phyloP scores from a whole-genome alignment of 2,797 vertebrate genomes.

The Distichodus sexfasciatus region DNA sequence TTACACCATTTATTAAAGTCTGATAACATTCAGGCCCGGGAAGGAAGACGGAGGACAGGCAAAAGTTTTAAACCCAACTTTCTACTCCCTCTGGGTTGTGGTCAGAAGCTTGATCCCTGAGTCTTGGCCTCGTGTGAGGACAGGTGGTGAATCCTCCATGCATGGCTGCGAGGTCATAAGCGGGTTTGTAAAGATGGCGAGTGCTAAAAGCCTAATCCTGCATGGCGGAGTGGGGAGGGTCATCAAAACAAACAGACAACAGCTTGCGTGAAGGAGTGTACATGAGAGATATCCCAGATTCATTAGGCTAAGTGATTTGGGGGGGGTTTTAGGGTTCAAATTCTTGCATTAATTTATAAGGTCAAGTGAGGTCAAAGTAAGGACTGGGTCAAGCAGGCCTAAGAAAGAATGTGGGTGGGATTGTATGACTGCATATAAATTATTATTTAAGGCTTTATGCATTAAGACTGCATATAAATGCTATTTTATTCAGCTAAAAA shows the following conservation, averaged over 20 bases:
- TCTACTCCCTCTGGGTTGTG: no score
- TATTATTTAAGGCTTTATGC: no score
- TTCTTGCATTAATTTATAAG: not conserved
- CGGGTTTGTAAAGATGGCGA: not conserved
- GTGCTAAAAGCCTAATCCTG: constrained; percentile 24
- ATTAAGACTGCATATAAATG: no score
- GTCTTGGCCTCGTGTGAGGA: constrained; percentile 14
- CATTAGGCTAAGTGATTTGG: not conserved
- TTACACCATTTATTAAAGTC: constrained; percentile 46
- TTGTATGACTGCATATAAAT: not conserved
- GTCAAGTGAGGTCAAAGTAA: not conserved
- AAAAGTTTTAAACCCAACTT: constrained; percentile 31
- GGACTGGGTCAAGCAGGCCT: not conserved
- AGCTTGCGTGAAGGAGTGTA: no score
- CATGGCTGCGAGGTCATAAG: constrained; percentile 25
- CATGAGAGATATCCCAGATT: not conserved
- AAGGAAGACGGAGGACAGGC: constrained; percentile 38
- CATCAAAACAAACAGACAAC: not conserved
- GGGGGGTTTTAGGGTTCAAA: no score
- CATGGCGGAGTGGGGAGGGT: not conserved
- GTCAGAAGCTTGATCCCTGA: no score
- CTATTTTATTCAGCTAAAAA: no score
- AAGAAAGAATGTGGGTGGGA: not conserved
- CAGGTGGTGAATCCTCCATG: constrained; percentile 20
- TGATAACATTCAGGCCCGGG: constrained; percentile 36